phyloP scores from a whole-genome alignment of 2,113 vertebrate genomes.

The Thunnus maccoyii region DNA sequence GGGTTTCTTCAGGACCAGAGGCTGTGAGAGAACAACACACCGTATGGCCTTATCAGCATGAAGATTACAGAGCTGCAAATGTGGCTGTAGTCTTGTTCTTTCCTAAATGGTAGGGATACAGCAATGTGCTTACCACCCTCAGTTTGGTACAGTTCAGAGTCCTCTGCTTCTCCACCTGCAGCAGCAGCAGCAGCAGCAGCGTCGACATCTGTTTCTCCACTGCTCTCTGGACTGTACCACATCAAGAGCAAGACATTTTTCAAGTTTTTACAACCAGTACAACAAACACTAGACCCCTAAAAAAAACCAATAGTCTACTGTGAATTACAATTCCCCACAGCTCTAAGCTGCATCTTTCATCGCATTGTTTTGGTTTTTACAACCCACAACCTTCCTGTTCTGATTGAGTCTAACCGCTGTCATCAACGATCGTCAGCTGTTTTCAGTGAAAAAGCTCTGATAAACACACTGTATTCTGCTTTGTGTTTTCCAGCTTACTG shows the following conservation, averaged over 20 bases:
- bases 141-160: slow-evolving; percentile 54
- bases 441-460: no score
- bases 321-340: no score
- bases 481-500: no score
- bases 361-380: no score
- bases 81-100: no score
- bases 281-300: neutral
- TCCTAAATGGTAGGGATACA: neutral
- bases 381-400: no score
- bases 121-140: slow-evolving; percentile 43
- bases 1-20: slow-evolving; percentile 21
- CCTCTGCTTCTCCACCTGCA: slow-evolving; percentile 15
- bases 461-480: no score
- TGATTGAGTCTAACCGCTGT: no score
- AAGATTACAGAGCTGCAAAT: neutral
- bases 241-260: neutral
- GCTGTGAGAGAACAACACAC: slow-evolving; percentile 31
- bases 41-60: neutral
- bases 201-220: slow-evolving; percentile 14
- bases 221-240: slow-evolving; percentile 57
- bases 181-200: neutral
- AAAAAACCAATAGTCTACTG: no score
- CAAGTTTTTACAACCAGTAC: neutral
- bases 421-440: no score
- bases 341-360: no score